Evolutionary conservation across 2,888 invertebrate species (phyloP).

Genomic region (Pammene fasciana): DNA sequence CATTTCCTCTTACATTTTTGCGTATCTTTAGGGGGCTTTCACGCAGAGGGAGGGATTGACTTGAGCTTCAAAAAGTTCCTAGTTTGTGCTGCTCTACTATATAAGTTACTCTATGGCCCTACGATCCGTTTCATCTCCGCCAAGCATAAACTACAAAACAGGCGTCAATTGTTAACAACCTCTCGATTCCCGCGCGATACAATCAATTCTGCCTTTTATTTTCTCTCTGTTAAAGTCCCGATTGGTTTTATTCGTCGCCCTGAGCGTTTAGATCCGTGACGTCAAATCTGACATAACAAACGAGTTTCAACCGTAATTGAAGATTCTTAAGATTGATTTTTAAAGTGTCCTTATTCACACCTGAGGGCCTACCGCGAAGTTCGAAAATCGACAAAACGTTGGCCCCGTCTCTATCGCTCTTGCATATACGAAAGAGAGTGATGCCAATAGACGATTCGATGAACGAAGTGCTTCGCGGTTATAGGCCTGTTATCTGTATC

Average conservation of each 20-base stretch:
- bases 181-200: slow-evolving; percentile 79
- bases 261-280: slow-evolving; percentile 57
- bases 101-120: slow-evolving; percentile 76
- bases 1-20: too few species aligned
- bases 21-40: too few species aligned
- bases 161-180: slow-evolving; percentile 82
- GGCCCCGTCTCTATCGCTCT: too few species aligned
- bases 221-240: slow-evolving; percentile 70
- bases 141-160: slow-evolving; percentile 76
- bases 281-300: slow-evolving; percentile 55
- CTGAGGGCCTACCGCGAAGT: too few species aligned
- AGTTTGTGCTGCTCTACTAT: too few species aligned
- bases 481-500: slow-evolving; percentile 58
- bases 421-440: too few species aligned
- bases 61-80: too few species aligned
- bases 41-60: too few species aligned
- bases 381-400: too few species aligned
- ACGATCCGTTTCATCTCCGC: slow-evolving; percentile 78
- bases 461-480: too few species aligned
- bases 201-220: slow-evolving; percentile 77
- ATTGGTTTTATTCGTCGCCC: slow-evolving; percentile 73
- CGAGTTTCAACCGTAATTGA: slow-evolving; percentile 22
- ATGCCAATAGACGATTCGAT: too few species aligned
- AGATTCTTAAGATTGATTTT: slow-evolving; percentile 57
- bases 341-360: slow-evolving; percentile 66